phyloP scores from a whole-genome alignment of 2,797 vertebrate genomes.

The Galaxias olidus region DNA sequence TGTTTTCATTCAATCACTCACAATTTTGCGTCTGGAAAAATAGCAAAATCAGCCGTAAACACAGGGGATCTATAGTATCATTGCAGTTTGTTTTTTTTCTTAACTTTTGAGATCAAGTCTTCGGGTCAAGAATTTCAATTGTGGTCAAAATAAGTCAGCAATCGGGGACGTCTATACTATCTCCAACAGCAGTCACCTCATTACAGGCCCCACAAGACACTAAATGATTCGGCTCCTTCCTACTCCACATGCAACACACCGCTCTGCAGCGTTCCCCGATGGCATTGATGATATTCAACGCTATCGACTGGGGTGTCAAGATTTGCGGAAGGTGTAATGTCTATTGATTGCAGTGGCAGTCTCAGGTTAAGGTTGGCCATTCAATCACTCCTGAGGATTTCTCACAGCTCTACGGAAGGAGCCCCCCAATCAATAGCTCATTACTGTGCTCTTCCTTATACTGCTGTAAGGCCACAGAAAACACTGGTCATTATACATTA shows the following conservation, averaged over 20 bases:
- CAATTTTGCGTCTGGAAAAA: too few species aligned
- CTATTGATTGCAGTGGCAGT: slow-evolving; percentile 53
- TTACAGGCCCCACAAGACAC: slow-evolving; percentile 34
- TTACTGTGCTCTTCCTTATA: slow-evolving; percentile 48
- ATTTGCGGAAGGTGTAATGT: slow-evolving; percentile 67
- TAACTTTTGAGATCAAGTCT: too few species aligned
- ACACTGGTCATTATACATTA: slow-evolving; percentile 42
- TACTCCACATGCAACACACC: slow-evolving; percentile 21
- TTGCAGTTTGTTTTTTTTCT: too few species aligned
- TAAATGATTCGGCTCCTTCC: slow-evolving; percentile 46
- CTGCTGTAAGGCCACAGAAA: slow-evolving; percentile 35
- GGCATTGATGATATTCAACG: slow-evolving; percentile 48
- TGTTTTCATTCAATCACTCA: too few species aligned
- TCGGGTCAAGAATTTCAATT: not conserved
- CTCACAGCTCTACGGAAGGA: slow-evolving; percentile 37
- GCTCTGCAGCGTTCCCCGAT: slow-evolving; percentile 31
- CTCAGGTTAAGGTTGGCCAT: slow-evolving; percentile 57
- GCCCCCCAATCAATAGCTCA: slow-evolving; percentile 59
- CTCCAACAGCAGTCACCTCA: slow-evolving; percentile 12
- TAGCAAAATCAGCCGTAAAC: too few species aligned
- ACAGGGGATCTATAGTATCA: too few species aligned
- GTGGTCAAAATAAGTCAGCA: not conserved
- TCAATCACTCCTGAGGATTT: slow-evolving; percentile 59
- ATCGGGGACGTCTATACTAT: not conserved
- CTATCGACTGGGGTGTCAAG: slow-evolving; percentile 42